These are phyloP conservation scores for Aplysia californica DNA, from an alignment of 1,140 invertebrate species.

Conservation along the genomic window DNA sequence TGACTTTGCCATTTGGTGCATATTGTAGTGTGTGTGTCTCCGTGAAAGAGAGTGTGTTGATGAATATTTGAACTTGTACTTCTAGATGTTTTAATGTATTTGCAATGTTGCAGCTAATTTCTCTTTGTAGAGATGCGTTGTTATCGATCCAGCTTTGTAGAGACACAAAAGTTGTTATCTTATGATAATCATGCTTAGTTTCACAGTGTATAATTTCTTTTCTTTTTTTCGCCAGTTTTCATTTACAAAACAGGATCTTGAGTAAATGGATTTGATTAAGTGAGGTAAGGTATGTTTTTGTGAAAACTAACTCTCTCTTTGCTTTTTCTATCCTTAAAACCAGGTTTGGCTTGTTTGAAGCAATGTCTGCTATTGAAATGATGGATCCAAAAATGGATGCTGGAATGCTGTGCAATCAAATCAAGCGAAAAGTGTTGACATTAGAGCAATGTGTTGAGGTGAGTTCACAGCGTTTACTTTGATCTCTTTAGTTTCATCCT, in stretches of 20 bases:
- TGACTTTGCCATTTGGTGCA: too few species aligned
- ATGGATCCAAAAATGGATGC: constrained; percentile 99
- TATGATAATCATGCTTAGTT: not conserved
- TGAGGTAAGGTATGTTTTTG: not conserved
- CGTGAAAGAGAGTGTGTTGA: too few species aligned
- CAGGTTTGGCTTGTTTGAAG: constrained; percentile 92
- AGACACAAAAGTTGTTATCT: not conserved
- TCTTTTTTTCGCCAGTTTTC: not conserved
- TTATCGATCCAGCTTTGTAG: not conserved
- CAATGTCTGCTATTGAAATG: constrained; percentile 99
- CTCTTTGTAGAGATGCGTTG: too few species aligned
- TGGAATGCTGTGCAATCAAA: constrained; percentile 92
- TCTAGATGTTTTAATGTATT: too few species aligned
- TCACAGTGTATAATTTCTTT: not conserved
- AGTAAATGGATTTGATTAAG: not conserved
- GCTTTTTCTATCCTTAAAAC: constrained; percentile 3
- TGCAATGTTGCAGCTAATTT: too few species aligned
- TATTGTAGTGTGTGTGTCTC: too few species aligned
- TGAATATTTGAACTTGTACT: too few species aligned
- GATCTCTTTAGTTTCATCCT: too few species aligned
- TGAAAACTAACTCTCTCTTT: not conserved
- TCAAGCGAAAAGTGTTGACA: constrained; percentile 81
- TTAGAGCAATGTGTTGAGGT: constrained; percentile 88
- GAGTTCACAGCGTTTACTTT: constrained; percentile 43
- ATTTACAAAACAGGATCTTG: not conserved